Evolutionary conservation across 2,797 vertebrate species (phyloP), one percentile per base, ranked within the genome.

Genomic region (Anguilla anguilla): DNA sequence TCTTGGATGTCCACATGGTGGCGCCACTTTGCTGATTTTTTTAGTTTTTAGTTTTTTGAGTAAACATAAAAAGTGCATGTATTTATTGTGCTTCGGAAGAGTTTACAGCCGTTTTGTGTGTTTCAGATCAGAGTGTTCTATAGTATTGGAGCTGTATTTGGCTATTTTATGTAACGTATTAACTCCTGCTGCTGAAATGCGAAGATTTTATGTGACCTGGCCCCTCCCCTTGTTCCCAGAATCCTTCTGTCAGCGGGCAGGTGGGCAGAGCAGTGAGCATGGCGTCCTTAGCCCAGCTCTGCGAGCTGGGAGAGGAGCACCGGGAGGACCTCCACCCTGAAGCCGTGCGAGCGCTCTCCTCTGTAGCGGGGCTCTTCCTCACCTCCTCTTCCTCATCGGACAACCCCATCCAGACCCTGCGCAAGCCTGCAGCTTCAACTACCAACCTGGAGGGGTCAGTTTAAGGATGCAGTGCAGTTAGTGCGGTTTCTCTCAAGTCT

Each of bases 251-350:
- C 74, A 93, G 90, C 7, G 89, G 91, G 19, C 98, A 99, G 92
- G 96, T 99, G 64, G 91, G 95, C 88, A 96, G 90, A 90, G 96
- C 93, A 0, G 93, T 96, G 55, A 93, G 97, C 85, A 97, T 98
- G 97, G 96, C 97, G 0, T 95, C 97, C 0, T 91, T 99, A 89
- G 96, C 96, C 51, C 91, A 85, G 19, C 91, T 97, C 0, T 99
- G 97, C 92, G 91, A 94, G 55, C 91, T 97, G 1, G 83, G 94
- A 43, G 92, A 93, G 87, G 90, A 92, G 88, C 89, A 43, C 86
- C 90, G 91, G 39, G 92, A 91, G 49, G 90, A 92, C 83, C 90
- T 72, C 0, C 93, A 85, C 86, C 91, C 95, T 87, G 94, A 96
- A 15, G 93, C 92, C 10, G 57, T 93, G 77, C 91, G 93, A 61